Base-by-base conservation (phyloP, 2,888 invertebrate genomes). In the Trisateles emortualis region DNA sequence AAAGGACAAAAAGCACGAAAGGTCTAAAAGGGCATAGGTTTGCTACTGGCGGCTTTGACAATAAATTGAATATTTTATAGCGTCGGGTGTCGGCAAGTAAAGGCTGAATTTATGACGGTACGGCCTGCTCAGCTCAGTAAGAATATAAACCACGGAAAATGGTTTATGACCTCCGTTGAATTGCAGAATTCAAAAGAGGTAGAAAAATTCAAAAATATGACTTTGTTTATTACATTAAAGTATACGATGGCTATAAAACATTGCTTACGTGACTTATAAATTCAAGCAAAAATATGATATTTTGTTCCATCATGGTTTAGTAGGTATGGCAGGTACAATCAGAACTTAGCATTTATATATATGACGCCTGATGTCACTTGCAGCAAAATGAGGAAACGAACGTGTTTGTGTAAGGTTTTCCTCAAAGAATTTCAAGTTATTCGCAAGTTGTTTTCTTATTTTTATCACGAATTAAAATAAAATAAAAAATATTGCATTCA, bases 21-120 rank as follows among this genome's bases (percentile, higher is more conserved):
- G 54, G 47, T 44, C 56, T 67, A 58, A 60, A 51, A 53, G 59
- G 57, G 29, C 49, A 43, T 30, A 29, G 35, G 17, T 41, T 73
- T 63, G 67, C 69, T 72, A 70, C 70, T 68, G 66, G 54, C 57
- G 58, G 68, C 59, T 72, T 62, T 70, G 72, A 76, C 77, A 68
- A 81, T 82, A 81, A 82, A 79, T 81, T 80, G 68, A 73, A 81
- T 78, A 81, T 79, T 81, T 84, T 81, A 84, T 74, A 68, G 68
- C 70, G 49, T 19, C 47, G 62, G 64, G 75, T 81, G 78, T 79
- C 74, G 73, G 73, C 63, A 68, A 65, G 65, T 59, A 57, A 61
- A 67, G 65, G 57, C 57, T 41, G 46, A 78, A 79, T 84, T 85
- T 85, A 86, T 70, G 79, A 74, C 67, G 70, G 59, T 75, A 63